Conservation (phyloP, 1,140 invertebrate species). For the Diachasmimorpha longicaudata region DNA sequence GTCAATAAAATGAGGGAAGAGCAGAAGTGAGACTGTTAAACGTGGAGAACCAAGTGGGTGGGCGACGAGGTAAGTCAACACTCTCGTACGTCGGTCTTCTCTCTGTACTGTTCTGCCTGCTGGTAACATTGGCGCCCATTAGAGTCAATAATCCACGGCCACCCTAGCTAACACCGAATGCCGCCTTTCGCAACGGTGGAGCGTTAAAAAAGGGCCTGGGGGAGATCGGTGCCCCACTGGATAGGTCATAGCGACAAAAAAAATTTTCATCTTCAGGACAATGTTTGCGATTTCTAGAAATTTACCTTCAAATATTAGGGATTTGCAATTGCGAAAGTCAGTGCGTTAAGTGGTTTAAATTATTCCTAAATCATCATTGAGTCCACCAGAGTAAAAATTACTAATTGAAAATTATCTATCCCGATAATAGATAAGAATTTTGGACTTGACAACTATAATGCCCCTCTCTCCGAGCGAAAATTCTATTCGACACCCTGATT, state of each 20-base stretch:
- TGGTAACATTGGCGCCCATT: conserved; percentile 23
- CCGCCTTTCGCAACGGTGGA: conserved; percentile 9
- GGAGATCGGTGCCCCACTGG: neutral
- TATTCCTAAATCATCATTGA: too few species aligned
- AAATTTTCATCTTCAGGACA: neutral
- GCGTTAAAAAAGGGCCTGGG: neutral
- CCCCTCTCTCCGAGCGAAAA: neutral
- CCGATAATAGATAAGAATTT: too few species aligned
- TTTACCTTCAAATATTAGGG: too few species aligned
- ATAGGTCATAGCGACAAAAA: neutral
- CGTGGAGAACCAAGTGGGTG: conserved; percentile 8
- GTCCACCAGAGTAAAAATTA: too few species aligned
- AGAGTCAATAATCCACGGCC: conserved; percentile 41
- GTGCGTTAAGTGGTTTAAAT: too few species aligned
- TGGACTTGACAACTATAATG: too few species aligned
- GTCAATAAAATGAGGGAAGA: neutral
- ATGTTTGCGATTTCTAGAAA: neutral
- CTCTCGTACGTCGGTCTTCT: neutral
- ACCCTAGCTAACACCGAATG: conserved; percentile 23
- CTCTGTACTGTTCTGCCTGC: neutral
- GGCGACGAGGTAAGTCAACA: conserved; percentile 11
- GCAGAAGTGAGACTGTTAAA: neutral
- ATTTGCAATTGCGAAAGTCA: too few species aligned
- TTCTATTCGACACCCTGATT: neutral
- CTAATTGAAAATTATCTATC: too few species aligned